Evolutionary conservation across 2,797 vertebrate genomes (phyloP).

Genomic region (Borostomias antarcticus): DNA sequence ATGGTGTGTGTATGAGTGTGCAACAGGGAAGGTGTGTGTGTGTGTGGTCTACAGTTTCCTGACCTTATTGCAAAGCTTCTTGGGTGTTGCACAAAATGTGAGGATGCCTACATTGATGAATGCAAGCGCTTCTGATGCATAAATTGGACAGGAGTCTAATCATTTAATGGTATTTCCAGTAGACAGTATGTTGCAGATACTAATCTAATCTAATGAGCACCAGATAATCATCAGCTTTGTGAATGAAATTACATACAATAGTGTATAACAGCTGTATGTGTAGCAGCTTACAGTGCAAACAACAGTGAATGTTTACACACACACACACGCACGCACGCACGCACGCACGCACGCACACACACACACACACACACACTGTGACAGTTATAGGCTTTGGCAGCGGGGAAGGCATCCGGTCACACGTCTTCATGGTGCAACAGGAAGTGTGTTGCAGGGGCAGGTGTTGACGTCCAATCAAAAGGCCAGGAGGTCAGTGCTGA

Average conservation of each 20-base stretch:
- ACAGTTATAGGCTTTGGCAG: constrained; percentile 27
- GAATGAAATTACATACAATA: constrained; percentile 39
- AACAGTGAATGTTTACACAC: background rate
- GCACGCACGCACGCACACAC: constrained; percentile 10
- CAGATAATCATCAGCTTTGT: constrained; percentile 23
- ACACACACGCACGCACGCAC: background rate
- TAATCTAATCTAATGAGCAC: constrained; percentile 22
- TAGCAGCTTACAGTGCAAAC: no score
- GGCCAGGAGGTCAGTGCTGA: constrained; percentile 45
- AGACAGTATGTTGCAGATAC: constrained; percentile 14
- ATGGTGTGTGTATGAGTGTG: no score
- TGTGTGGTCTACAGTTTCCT: no score
- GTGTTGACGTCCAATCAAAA: constrained; percentile 61
- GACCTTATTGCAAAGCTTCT: no score
- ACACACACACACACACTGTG: background rate
- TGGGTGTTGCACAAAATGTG: no score
- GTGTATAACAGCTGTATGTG: constrained; percentile 44
- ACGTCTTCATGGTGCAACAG: constrained; percentile 21
- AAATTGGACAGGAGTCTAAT: no score
- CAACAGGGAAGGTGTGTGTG: no score
- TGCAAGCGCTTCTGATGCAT: no score
- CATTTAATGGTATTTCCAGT: background rate
- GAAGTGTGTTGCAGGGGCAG: constrained; percentile 34
- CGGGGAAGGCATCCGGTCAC: constrained; percentile 22
- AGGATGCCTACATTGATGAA: no score